These are phyloP conservation scores for Hydriomena furcata DNA, from an alignment of 2,888 invertebrate species.

Conservation along the genomic window DNA sequence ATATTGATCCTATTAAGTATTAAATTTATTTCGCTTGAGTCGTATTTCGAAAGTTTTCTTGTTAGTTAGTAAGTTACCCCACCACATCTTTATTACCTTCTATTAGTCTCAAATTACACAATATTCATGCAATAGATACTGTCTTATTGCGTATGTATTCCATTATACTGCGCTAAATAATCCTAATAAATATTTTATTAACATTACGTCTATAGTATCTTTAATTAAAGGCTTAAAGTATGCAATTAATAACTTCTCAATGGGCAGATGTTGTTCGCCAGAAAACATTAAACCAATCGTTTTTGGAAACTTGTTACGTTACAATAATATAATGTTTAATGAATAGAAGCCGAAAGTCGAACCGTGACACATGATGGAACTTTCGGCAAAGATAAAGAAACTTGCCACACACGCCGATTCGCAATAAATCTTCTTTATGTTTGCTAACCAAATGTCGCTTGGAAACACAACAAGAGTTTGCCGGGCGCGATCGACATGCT, in stretches of 20 bases:
- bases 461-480: conserved; percentile 65
- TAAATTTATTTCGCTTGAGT: background rate
- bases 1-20: no score
- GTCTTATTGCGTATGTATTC: conserved; percentile 31
- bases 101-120: conserved; percentile 33
- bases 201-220: background rate
- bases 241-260: background rate
- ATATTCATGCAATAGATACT: conserved; percentile 33
- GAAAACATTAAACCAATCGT: conserved; percentile 1
- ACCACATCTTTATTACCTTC: conserved; percentile 32
- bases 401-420: conserved; percentile 64
- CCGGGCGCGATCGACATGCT: conserved; percentile 59
- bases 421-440: conserved; percentile 74
- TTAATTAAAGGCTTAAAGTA: background rate
- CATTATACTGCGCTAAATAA: conserved; percentile 22
- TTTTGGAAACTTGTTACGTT: background rate
- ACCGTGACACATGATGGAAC: conserved; percentile 43
- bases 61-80: no score
- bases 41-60: conserved; percentile 35
- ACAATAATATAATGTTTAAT: conserved; percentile 9
- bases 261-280: conserved; percentile 8
- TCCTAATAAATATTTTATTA: conserved; percentile 12
- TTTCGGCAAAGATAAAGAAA: conserved; percentile 47
- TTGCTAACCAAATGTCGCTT: conserved; percentile 72
- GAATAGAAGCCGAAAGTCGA: conserved; percentile 22